Evolutionary conservation across 2,113 vertebrate genomes (phyloP).

Genomic region (Rhizomys pruinosus): DNA sequence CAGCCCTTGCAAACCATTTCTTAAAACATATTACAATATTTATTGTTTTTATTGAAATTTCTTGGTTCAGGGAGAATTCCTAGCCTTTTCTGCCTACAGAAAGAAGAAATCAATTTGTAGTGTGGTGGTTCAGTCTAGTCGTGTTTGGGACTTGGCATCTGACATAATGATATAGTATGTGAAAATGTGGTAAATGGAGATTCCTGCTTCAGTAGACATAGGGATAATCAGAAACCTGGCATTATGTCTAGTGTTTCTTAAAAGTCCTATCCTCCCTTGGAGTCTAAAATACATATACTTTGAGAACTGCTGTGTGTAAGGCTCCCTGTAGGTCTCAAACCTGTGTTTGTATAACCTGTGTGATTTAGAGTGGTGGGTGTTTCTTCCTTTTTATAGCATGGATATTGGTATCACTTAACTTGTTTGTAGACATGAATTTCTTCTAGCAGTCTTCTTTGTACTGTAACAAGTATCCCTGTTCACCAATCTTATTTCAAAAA

Average conservation of each 20-base stretch:
- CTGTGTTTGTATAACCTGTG: constrained; percentile 48
- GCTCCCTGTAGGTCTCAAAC: constrained; percentile 51
- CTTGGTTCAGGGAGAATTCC: neutral
- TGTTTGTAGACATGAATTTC: constrained; percentile 63
- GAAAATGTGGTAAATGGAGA: constrained; percentile 78
- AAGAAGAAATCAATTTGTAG: neutral
- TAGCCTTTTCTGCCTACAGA: too few relatives aligned
- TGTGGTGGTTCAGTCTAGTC: constrained; percentile 58
- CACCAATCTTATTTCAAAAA: constrained; percentile 39
- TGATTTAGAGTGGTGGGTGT: constrained; percentile 54
- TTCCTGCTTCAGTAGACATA: constrained; percentile 88
- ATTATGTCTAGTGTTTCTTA: constrained; percentile 68
- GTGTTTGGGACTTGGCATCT: constrained; percentile 69
- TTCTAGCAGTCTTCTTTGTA: constrained; percentile 61
- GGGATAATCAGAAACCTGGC: constrained; percentile 76
- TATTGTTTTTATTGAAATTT: constrained; percentile 78
- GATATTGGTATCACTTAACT: constrained; percentile 49
- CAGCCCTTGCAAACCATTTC: constrained; percentile 53
- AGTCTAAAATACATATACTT: constrained; percentile 60
- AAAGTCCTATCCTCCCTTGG: constrained; percentile 62
- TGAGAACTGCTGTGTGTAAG: constrained; percentile 53
- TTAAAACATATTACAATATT: constrained; percentile 65
- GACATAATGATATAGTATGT: constrained; percentile 58
- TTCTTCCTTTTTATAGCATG: constrained; percentile 57
- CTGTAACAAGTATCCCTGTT: constrained; percentile 40